These are phyloP conservation scores for Pocota personata DNA, from an alignment of 2,888 invertebrate species.

Conservation along the genomic window DNA sequence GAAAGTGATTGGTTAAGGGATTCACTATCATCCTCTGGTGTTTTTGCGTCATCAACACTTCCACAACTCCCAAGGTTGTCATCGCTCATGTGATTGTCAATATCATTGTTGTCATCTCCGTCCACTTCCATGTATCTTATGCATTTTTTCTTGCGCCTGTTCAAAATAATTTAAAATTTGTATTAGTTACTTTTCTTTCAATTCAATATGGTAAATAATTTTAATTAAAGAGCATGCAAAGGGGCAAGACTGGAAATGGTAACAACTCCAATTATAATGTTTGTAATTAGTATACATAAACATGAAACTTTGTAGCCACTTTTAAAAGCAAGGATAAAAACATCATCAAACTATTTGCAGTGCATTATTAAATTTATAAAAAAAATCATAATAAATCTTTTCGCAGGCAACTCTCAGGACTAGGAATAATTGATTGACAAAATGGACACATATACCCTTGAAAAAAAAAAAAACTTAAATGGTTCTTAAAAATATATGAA, in stretches of 20 bases:
- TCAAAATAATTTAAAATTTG: background rate
- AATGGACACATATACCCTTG: background rate
- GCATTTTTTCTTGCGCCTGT: constrained; percentile 98
- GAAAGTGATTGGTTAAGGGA: constrained; percentile 85
- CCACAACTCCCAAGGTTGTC: constrained; percentile 91
- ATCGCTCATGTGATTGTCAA: constrained; percentile 85
- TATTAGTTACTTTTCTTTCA: background rate
- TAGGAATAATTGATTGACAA: background rate
- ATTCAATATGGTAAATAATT: background rate
- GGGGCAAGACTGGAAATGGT: constrained; percentile 24
- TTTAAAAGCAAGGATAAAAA: constrained; percentile 46
- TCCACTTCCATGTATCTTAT: constrained; percentile 96
- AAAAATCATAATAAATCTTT: constrained; percentile 29
- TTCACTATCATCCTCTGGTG: constrained; percentile 87
- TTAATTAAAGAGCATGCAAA: constrained; percentile 52
- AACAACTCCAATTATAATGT: constrained; percentile 5
- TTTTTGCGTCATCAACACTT: constrained; percentile 89
- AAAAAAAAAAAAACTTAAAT: background rate
- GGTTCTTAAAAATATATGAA: background rate
- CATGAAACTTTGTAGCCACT: constrained; percentile 33
- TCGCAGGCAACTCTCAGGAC: constrained; percentile 37
- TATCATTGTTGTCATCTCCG: constrained; percentile 80
- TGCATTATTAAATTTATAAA: constrained; percentile 40
- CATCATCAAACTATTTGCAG: constrained; percentile 44
- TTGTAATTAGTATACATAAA: constrained; percentile 40